Evolutionary conservation across 2,888 invertebrate species (phyloP), one percentile per base, ranked within the genome.

Genomic region (Germaria angustata): DNA sequence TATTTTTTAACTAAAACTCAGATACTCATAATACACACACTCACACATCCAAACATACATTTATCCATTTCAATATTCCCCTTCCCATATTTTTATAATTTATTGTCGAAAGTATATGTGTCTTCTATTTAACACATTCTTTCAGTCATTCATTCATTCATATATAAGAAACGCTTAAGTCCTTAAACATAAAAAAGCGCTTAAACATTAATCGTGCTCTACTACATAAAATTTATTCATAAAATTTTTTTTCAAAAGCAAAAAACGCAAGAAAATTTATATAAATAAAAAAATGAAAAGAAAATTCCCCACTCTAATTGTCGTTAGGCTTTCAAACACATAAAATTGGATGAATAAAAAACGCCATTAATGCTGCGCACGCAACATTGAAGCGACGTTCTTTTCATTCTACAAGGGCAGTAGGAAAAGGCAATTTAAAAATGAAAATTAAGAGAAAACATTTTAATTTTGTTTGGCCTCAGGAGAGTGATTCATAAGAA

Each of bases 231-330:
- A 57, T 49, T 65, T 75, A 66, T 76, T 36, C 66, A 75, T 75
- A 75, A 51, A 73, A n/a, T 34, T 46, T 39, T 46, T 59, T 59
- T 39, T n/a, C 39, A 41, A 51, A 51, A 72, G 41, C 39, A 51
- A 57, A 44, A 17, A 9, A 17, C 13, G 17, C 24, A 55, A 41
- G 1, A 53, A 34, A 41, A 2, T 13, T 13, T 17, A 41, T 4
- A 65, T n/a, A 36, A 17, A 17, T 13, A 34, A 32, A 63, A 22
- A 39, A 39, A 39, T 34, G 11, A 11, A 28, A 57, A 66, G 2
- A 59, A 41, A 77, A 59, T 68, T 59, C 41, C 34, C 34, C 66
- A 57, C 32, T 57, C 79, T 72, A 79, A 79, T 72, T 72, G 79
- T 72, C 72, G 39, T 59, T 36, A 59, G 72, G 63, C 63, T 75